A percentile compares a stretch with the other conserved stretches of the same genome.
Conservation (phyloP, 2,797 vertebrate species). For the Sebastes diaconus region DNA sequence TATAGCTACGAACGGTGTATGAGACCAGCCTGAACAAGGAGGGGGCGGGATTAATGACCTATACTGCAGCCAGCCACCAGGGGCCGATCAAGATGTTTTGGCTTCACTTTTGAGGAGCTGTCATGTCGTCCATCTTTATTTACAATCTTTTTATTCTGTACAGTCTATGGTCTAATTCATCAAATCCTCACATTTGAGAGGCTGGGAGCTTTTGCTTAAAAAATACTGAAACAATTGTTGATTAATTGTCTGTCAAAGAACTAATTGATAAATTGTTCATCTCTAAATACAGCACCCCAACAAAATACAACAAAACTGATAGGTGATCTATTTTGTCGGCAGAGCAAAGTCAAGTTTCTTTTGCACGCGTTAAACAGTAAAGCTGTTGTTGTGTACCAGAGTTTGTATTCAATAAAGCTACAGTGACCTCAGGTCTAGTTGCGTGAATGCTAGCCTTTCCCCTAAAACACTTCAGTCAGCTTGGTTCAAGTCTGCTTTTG, state of each 20-base stretch:
- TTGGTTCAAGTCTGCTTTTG: slow-evolving; percentile 28
- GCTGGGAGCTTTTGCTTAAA: neutral
- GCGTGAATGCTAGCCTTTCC: neutral
- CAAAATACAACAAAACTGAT: neutral
- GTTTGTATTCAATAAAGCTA: neutral
- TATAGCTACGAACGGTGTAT: too few relatives aligned
- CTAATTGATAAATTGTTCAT: slow-evolving; percentile 2
- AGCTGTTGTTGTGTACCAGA: neutral
- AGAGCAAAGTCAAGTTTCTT: neutral
- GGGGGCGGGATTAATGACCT: too few relatives aligned
- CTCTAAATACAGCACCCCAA: neutral
- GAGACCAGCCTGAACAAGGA: too few relatives aligned
- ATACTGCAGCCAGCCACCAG: too few relatives aligned
- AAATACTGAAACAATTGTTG: neutral
- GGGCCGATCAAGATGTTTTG: too few relatives aligned
- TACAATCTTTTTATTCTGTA: too few relatives aligned
- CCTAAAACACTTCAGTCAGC: slow-evolving; percentile 18
- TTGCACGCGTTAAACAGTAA: neutral
- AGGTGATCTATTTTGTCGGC: neutral
- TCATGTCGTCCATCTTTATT: too few relatives aligned
- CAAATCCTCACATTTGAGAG: neutral
- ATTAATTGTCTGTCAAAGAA: neutral
- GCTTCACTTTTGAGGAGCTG: too few relatives aligned
- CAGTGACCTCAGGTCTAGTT: slow-evolving; percentile 1
- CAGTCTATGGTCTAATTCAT: neutral